Evolutionary conservation across 2,113 vertebrate species (phyloP).

Genomic region (Lichenostomus cassidix): DNA sequence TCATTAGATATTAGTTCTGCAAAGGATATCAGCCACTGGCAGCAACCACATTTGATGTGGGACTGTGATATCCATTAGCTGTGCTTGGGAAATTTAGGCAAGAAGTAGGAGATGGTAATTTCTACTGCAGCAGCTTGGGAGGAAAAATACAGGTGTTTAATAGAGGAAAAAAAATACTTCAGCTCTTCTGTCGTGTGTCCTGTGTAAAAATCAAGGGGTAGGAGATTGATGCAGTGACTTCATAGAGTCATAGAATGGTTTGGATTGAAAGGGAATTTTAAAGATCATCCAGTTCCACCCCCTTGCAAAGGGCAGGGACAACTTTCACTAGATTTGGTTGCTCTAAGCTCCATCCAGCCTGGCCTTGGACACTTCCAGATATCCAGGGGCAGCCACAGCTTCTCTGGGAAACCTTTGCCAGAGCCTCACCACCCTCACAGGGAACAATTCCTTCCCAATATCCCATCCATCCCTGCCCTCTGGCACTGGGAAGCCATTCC

Average conservation of each 20-base stretch:
- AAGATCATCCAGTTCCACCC: accelerated
- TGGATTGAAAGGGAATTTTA: neutral
- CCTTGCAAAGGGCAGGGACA: neutral
- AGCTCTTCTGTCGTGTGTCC: neutral
- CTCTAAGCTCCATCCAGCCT: accelerated
- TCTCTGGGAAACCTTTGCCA: neutral
- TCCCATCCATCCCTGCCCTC: accelerated
- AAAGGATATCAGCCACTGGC: neutral
- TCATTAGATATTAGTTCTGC: neutral
- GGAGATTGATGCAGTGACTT: neutral
- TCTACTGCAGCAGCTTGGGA: neutral
- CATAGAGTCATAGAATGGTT: neutral
- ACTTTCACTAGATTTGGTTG: accelerated
- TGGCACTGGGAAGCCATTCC: neutral
- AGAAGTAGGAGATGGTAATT: neutral
- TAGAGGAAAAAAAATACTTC: neutral
- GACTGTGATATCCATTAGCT: neutral
- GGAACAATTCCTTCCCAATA: neutral
- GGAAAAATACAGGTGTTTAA: neutral
- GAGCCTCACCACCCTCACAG: neutral
- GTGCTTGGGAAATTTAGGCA: neutral
- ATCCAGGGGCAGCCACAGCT: neutral
- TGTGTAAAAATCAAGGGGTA: neutral
- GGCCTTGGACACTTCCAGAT: neutral
- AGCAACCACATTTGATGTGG: neutral